Percentiles rank a stretch among this genome's conserved stretches.
Evolutionary conservation across 2,113 vertebrate species (phyloP).

Genomic region (Nycticorax nycticorax): DNA sequence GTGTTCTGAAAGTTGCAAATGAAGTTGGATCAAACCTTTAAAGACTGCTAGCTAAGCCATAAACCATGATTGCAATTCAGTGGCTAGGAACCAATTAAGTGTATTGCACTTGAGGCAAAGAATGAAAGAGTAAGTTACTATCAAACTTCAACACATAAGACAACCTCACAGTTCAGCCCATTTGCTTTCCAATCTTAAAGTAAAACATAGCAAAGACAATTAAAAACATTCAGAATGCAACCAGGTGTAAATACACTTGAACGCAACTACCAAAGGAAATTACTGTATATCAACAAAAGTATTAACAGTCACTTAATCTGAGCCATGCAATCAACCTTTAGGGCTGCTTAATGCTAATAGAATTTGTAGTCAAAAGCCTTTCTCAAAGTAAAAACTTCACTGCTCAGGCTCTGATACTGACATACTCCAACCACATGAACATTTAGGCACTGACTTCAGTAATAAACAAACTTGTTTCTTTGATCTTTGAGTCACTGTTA

Average conservation of each 20-base stretch:
- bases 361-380: background rate
- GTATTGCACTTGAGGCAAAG: background rate
- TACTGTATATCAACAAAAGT: background rate
- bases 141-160: background rate
- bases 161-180: background rate
- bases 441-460: background rate
- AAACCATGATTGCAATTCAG: constrained; percentile 6
- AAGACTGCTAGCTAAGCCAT: constrained; percentile 7
- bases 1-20: background rate
- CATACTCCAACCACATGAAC: background rate
- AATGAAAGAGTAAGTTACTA: constrained; percentile 7
- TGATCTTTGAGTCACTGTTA: background rate
- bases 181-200: constrained; percentile 31
- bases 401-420: background rate
- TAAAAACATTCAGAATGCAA: constrained; percentile 9
- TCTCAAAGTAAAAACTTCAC: background rate
- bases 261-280: background rate
- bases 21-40: background rate
- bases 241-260: constrained; percentile 35
- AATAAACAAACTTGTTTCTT: background rate
- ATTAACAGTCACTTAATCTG: background rate
- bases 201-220: constrained; percentile 3
- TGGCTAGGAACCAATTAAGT: constrained; percentile 37
- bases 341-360: background rate
- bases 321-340: constrained; percentile 3